Evolutionary conservation across 2,797 vertebrate genomes (phyloP).

Genomic region (Danionella dracula): DNA sequence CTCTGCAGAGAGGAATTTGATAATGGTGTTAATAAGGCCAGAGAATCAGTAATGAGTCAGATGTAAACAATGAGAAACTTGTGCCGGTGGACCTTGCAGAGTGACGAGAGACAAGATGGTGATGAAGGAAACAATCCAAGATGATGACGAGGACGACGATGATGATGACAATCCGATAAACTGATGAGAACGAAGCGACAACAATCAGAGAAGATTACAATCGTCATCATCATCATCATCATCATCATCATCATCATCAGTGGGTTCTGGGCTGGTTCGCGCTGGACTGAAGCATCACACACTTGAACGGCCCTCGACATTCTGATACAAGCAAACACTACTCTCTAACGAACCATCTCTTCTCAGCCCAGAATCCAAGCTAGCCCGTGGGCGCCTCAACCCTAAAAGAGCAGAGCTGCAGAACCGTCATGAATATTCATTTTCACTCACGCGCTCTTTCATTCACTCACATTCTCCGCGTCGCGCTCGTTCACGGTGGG

Average conservation of each 20-base stretch:
- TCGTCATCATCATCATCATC: not conserved
- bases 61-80: not conserved
- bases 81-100: not conserved
- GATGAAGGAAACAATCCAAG: not conserved
- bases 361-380: too few species aligned
- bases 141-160: not conserved
- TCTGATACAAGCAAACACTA: not conserved
- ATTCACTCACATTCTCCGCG: conserved; percentile 77
- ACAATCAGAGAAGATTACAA: too few species aligned
- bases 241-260: not conserved
- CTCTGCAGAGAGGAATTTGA: too few species aligned
- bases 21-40: too few species aligned
- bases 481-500: conserved; percentile 84
- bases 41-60: not conserved
- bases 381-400: not conserved
- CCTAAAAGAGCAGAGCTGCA: not conserved
- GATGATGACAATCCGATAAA: not conserved
- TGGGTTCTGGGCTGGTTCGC: not conserved
- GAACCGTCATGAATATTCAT: too few species aligned
- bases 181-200: not conserved
- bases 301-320: not conserved
- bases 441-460: not conserved
- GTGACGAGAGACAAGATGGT: not conserved
- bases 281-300: not conserved
- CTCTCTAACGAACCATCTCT: not conserved